Percentiles rank a stretch among this genome's conserved stretches.
Conservation (phyloP, 2,797 vertebrate genomes). For the Coracias cyanogaster region DNA sequence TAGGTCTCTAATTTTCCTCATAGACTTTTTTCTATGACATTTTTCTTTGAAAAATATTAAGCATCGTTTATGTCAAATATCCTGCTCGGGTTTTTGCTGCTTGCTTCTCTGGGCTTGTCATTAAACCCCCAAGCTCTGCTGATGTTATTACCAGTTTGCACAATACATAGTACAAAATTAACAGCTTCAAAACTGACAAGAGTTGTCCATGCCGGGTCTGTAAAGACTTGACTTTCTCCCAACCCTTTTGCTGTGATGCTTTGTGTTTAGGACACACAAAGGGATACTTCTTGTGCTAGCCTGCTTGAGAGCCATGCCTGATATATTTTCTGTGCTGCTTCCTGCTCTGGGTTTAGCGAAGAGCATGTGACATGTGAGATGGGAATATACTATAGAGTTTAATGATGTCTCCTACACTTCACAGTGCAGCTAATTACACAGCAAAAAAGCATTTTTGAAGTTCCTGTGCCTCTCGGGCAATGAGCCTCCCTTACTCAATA, state of each 20-base stretch:
- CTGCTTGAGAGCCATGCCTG: background rate
- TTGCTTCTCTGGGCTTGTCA: background rate
- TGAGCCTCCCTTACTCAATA: background rate
- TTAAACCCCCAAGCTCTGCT: background rate
- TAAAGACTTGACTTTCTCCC: background rate
- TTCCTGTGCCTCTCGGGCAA: background rate
- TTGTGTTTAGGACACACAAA: background rate
- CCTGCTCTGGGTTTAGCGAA: background rate
- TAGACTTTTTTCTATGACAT: background rate
- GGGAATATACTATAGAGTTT: background rate
- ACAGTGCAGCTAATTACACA: background rate
- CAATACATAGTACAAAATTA: background rate
- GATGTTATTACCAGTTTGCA: background rate
- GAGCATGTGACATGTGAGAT: background rate
- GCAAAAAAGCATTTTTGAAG: background rate
- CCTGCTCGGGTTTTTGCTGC: slow-evolving; percentile 8
- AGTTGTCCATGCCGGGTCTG: background rate
- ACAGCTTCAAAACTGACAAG: background rate
- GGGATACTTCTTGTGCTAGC: background rate
- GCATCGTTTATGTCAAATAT: background rate
- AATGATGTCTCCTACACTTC: background rate
- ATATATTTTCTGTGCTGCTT: background rate
- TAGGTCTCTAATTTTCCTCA: background rate
- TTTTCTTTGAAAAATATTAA: slow-evolving; percentile 1
- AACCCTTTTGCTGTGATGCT: background rate